These are phyloP conservation scores for Steinernema feltiae DNA, from an alignment of 1,140 invertebrate species.

Conservation along the genomic window DNA sequence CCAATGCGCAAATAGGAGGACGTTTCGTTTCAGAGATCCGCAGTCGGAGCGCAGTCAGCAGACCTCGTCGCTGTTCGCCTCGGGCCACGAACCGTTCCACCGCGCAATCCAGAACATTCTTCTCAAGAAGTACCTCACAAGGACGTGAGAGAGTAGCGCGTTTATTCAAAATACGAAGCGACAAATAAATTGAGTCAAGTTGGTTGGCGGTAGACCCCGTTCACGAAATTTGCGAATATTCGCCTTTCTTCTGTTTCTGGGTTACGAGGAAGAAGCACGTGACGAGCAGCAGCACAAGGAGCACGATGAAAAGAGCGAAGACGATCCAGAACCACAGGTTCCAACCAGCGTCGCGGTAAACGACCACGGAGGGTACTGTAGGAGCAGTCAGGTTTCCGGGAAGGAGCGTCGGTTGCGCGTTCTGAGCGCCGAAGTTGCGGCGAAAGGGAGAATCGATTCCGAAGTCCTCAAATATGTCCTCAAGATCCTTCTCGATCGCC, in stretches of 20 bases:
- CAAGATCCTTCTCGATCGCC: not conserved
- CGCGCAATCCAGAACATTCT: not conserved
- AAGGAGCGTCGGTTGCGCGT: not conserved
- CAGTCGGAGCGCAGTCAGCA: not conserved
- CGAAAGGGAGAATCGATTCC: not conserved
- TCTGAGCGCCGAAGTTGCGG: not conserved
- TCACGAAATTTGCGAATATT: conserved; percentile 6
- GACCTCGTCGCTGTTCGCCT: not conserved
- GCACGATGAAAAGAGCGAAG: not conserved
- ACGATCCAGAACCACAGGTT: conserved; percentile 11
- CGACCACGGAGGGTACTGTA: not conserved
- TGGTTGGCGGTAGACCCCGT: not conserved
- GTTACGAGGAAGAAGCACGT: conserved; percentile 6
- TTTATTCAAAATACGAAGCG: not conserved
- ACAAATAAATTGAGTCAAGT: not conserved
- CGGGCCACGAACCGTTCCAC: not conserved
- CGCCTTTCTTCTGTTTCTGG: not conserved
- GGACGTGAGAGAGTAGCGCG: not conserved
- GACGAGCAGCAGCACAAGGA: not conserved
- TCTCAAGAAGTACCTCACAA: not conserved
- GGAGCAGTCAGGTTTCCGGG: not conserved
- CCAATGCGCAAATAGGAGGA: no score
- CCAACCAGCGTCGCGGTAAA: conserved; percentile 1
- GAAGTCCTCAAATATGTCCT: not conserved
- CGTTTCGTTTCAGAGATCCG: not conserved